These are phyloP conservation scores for Pardalotus punctatus DNA, from an alignment of 2,113 vertebrate genomes.

Conservation along the genomic window DNA sequence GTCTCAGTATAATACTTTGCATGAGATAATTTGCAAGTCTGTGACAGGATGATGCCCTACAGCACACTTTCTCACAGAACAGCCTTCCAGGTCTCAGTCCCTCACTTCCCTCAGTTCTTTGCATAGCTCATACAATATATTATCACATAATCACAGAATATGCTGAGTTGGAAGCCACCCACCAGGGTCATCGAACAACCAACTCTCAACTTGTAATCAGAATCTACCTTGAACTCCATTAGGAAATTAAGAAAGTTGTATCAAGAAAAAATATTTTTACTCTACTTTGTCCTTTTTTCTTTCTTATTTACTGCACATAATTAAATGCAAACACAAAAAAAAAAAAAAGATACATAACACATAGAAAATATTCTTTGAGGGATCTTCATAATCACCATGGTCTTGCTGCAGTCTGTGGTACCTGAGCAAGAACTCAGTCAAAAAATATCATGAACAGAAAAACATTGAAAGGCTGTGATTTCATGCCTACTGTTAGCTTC, in stretches of 20 bases:
- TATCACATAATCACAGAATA: not conserved
- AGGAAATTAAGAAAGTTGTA: not conserved
- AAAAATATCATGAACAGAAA: constrained; percentile 33
- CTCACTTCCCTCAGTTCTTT: not conserved
- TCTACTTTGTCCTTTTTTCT: not conserved
- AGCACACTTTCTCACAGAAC: not conserved
- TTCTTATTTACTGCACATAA: not conserved
- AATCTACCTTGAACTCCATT: not conserved
- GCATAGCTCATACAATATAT: not conserved
- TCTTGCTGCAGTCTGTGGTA: not conserved
- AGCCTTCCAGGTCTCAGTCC: not conserved
- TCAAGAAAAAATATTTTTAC: not conserved
- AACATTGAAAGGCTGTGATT: constrained; percentile 13
- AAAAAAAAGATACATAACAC: not conserved
- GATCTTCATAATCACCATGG: not conserved
- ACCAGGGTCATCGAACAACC: not conserved
- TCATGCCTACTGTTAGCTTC: constrained; percentile 37
- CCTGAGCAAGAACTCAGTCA: not conserved
- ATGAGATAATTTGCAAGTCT: not conserved
- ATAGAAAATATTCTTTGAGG: not conserved
- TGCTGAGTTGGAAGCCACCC: not conserved
- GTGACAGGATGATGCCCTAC: not conserved
- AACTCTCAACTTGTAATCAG: not conserved
- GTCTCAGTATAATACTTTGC: not conserved
- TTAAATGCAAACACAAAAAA: not conserved